Base-by-base conservation (phyloP, 2,888 invertebrate genomes). In the Pseudococcus longispinus region DNA sequence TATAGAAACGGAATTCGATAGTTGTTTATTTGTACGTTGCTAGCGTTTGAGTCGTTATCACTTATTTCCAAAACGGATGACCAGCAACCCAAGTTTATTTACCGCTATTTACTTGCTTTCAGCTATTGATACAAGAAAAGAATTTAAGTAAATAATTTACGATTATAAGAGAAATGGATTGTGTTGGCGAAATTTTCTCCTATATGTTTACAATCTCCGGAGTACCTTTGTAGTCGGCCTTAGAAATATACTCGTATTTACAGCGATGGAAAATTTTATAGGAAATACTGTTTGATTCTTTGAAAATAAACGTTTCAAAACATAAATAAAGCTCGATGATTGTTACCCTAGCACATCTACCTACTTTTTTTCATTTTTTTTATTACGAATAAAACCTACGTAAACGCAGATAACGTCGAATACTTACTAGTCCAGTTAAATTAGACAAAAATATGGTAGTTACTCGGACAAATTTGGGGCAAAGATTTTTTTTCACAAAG, bases 91-190 rank as follows among this genome's bases (percentile, higher is more conserved):
- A 60, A 23, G 60, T 70, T 70, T 70, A 70, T 70, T 70, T 18
- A 18, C 26, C 4, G 29, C 70, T 70, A 70, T 70, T 70, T 29
- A 8, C 70, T 65, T 23, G 32, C 70, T 70, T 15, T 18, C 60
- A 6, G 29, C 70, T 29, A 70, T 70, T 29, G 70, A 70, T 70
- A 20, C 70, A 5, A 29, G 70, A 29, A 29, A 70, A 29, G 26
- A 70, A 70, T 70, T 29, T 70, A 70, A 70, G 29, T 29, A 70
- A 70, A 70, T 70, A 70, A 70, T 70, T 70, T 70, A 70, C 70
- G 70, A 70, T 29, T 70, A 70, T 18, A 18, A 32, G n/a, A 18
- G 18, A 70, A 70, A 70, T 18, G 15, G n/a, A 70, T 23, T 29
- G 70, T 29, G 15, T 26, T 18, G 26, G 6, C 11, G 29, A 29